These are phyloP conservation scores for Colinus virginianus DNA, from an alignment of 2,113 vertebrate genomes.

Conservation along the genomic window DNA sequence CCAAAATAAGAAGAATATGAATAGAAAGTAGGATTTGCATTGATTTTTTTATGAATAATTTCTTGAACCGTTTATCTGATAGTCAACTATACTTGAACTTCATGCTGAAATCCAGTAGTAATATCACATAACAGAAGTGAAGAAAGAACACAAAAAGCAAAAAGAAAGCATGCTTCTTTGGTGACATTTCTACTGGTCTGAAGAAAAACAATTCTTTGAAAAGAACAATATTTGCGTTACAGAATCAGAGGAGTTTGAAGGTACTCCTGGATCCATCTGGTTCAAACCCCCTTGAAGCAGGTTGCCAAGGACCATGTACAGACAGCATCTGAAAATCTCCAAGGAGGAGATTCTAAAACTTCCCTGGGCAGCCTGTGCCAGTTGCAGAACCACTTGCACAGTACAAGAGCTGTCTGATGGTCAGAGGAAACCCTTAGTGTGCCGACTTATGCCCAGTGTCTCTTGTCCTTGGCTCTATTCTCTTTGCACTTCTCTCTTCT, in stretches of 20 bases:
- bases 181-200: background rate
- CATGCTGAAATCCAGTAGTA: background rate
- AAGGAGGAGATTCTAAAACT: background rate
- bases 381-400: background rate
- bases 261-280: background rate
- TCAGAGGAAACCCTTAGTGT: background rate
- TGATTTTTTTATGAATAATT: background rate
- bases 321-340: rapidly evolving
- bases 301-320: rapidly evolving
- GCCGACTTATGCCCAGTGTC: background rate
- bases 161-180: background rate
- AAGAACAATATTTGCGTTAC: background rate
- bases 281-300: background rate
- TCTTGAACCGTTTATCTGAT: background rate
- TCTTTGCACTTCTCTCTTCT: background rate
- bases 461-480: background rate
- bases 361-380: background rate
- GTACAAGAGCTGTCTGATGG: background rate
- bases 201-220: background rate
- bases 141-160: background rate
- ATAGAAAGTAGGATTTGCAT: background rate
- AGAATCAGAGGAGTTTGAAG: background rate
- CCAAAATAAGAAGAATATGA: background rate
- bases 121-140: background rate
- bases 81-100: background rate